phyloP scores from a whole-genome alignment of 2,888 invertebrate species.

The Pilophorus perplexus region DNA sequence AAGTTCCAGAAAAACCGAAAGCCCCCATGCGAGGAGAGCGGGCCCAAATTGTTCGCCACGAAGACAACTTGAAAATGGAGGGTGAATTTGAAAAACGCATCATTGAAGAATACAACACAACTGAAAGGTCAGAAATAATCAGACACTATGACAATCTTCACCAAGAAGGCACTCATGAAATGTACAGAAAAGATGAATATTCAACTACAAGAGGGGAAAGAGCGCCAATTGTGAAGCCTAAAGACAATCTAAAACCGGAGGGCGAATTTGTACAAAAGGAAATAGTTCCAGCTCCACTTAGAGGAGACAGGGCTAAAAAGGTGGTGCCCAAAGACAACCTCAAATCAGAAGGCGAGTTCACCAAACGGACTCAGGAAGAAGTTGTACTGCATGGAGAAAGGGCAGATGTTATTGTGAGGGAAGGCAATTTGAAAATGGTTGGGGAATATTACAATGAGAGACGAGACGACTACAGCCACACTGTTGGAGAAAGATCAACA shows the following conservation, averaged over 20 bases:
- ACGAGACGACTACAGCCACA: constrained; percentile 53
- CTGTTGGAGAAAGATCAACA: constrained; percentile 51
- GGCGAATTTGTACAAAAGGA: constrained; percentile 60
- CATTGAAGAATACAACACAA: constrained; percentile 54
- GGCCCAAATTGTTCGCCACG: constrained; percentile 47
- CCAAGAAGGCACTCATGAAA: constrained; percentile 58
- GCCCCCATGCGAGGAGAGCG: constrained; percentile 49
- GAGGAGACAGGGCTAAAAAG: constrained; percentile 55
- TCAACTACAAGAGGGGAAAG: constrained; percentile 54
- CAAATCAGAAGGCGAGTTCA: constrained; percentile 51
- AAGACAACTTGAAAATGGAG: constrained; percentile 57
- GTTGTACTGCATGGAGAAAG: constrained; percentile 58
- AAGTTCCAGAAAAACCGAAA: constrained; percentile 53
- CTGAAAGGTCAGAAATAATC: constrained; percentile 59
- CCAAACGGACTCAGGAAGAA: constrained; percentile 50
- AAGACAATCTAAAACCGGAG: constrained; percentile 58
- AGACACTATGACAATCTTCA: constrained; percentile 54
- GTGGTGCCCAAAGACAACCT: constrained; percentile 52
- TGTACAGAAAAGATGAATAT: constrained; percentile 55
- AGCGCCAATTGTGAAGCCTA: constrained; percentile 51
- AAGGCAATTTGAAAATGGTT: constrained; percentile 53
- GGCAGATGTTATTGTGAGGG: constrained; percentile 57
- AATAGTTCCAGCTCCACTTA: constrained; percentile 56
- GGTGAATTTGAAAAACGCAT: constrained; percentile 57
- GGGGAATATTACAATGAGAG: constrained; percentile 51